Conservation (phyloP, 2,113 vertebrate species). For the Larimichthys crocea region DNA sequence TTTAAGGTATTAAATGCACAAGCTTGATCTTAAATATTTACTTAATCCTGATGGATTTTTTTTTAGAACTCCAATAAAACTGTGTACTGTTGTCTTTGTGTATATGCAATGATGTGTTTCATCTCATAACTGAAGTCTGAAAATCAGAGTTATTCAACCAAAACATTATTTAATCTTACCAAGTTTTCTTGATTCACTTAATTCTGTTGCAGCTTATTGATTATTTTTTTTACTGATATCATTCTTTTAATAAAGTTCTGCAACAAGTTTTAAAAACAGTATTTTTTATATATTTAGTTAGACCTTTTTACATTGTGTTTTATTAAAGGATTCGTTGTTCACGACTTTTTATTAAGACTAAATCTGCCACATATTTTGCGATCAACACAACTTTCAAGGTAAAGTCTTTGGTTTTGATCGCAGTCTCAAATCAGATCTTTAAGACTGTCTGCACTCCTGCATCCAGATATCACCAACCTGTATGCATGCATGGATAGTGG, state of each 20-base stretch:
- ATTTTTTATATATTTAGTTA: not conserved
- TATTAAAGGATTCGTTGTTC: not conserved
- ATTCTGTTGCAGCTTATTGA: not conserved
- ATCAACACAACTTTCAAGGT: not conserved
- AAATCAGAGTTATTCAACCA: not conserved
- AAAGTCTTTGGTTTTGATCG: not conserved
- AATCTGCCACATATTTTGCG: not conserved
- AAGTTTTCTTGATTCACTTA: not conserved
- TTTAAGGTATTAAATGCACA: conserved; percentile 16
- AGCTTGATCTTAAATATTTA: not conserved
- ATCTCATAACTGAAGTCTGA: not conserved
- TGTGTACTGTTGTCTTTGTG: not conserved
- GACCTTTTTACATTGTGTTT: not conserved
- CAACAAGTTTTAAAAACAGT: not conserved
- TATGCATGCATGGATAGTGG: no score
- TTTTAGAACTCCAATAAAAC: not conserved
- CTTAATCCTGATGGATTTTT: not conserved
- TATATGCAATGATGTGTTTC: not conserved
- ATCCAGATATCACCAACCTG: no score
- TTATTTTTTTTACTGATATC: not conserved
- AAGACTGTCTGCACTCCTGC: no score
- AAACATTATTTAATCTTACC: not conserved
- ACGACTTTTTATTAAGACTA: not conserved
- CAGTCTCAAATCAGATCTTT: no score
- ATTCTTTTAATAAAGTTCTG: not conserved